Conservation (phyloP, 2,113 vertebrate species). For the Odocoileus hemionus region DNA sequence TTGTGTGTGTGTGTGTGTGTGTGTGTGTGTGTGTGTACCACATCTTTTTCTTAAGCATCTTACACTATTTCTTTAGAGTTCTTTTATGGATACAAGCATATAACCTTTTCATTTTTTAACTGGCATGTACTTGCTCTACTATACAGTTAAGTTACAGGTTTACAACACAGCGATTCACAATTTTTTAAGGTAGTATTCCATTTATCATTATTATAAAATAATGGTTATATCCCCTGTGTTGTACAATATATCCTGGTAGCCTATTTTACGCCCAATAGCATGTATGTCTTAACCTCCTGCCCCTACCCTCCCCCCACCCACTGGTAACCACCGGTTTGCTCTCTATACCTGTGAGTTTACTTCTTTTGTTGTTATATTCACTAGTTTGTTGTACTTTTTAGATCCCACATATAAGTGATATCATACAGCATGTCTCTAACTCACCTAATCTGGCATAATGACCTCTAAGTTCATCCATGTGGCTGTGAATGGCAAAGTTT, state of each 20-base stretch:
- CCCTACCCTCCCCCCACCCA: not conserved
- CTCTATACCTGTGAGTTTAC: not conserved
- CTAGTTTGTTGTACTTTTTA: not conserved
- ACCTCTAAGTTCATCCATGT: not conserved
- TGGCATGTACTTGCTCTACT: too few species aligned
- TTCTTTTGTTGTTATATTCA: not conserved
- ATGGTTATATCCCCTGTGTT: not conserved
- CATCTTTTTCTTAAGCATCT: not conserved
- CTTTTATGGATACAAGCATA: not conserved
- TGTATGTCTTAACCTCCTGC: not conserved
- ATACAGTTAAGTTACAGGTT: not conserved
- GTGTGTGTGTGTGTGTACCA: not conserved
- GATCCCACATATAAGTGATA: not conserved
- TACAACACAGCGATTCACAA: not conserved
- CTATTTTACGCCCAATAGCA: not conserved
- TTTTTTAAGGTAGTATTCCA: not conserved
- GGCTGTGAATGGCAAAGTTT: not conserved
- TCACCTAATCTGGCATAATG: not conserved
- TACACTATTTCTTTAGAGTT: not conserved
- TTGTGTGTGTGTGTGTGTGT: rapidly evolving
- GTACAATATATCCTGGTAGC: not conserved
- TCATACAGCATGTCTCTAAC: not conserved
- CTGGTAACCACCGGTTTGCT: not conserved
- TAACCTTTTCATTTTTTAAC: not conserved
- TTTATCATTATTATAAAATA: not conserved